Conservation (phyloP, 2,797 vertebrate genomes). For the Gymnopithys bicolor region DNA sequence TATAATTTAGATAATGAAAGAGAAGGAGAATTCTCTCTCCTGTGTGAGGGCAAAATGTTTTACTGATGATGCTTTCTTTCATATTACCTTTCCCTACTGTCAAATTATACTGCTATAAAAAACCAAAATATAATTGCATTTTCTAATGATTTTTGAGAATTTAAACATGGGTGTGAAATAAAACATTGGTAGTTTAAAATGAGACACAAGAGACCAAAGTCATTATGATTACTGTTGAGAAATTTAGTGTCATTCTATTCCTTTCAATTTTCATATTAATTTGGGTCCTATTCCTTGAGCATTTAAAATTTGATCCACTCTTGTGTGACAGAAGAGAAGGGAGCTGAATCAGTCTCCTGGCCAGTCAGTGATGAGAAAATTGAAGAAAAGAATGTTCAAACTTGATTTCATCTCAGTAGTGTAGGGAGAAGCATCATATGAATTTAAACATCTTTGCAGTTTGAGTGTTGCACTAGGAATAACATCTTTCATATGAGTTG, state of each 20-base stretch:
- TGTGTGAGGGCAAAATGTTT: neutral
- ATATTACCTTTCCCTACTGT: conserved; percentile 8
- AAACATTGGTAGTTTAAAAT: neutral
- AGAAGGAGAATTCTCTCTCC: neutral
- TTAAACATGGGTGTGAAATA: neutral
- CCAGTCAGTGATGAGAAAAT: neutral
- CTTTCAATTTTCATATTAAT: neutral
- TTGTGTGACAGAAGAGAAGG: neutral
- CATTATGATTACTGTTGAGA: neutral
- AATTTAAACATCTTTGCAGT: neutral
- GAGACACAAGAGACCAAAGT: neutral
- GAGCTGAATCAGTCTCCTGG: neutral
- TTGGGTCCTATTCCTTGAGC: neutral
- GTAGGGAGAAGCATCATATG: neutral
- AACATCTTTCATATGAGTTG: neutral
- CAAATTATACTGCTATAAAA: neutral
- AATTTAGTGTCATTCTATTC: neutral
- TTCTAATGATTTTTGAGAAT: neutral
- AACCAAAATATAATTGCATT: neutral
- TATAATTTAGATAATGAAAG: neutral
- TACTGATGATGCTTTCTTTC: neutral
- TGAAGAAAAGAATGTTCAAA: neutral
- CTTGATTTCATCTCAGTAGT: neutral
- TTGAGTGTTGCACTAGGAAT: neutral
- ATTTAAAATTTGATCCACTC: neutral